Evolutionary conservation across 2,113 vertebrate species (phyloP).

Genomic region (Coryphaenoides rupestris): DNA sequence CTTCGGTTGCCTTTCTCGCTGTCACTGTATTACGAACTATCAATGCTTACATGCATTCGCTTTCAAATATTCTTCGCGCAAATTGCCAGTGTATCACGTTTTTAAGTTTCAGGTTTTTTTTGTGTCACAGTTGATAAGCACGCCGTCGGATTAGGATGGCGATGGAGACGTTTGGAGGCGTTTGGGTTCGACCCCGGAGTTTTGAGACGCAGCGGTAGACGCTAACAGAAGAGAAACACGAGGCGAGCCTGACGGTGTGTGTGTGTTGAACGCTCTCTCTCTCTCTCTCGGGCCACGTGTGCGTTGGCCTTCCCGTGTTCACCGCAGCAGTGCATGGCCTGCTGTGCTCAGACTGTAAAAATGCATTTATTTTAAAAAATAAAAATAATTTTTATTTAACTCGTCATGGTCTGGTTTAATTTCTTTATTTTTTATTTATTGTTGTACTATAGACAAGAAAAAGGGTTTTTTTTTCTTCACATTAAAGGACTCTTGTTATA

Average conservation of each 20-base stretch:
- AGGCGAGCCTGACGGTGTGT: slow-evolving; percentile 33
- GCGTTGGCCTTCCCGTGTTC: slow-evolving; percentile 61
- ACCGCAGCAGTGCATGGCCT: slow-evolving; percentile 70
- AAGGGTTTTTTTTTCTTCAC: too few relatives aligned
- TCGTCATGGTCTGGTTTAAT: not conserved
- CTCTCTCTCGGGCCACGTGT: slow-evolving; percentile 42
- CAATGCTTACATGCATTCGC: too few relatives aligned
- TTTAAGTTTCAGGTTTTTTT: slow-evolving; percentile 33
- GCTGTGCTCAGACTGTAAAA: slow-evolving; percentile 77
- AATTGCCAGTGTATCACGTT: slow-evolving; percentile 22
- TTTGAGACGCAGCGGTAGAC: slow-evolving; percentile 59
- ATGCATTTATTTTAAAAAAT: slow-evolving; percentile 81
- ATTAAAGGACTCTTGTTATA: too few relatives aligned
- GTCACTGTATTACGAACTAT: slow-evolving; percentile 24
- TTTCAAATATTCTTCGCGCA: not conserved
- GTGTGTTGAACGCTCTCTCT: too few relatives aligned
- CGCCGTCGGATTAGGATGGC: not conserved
- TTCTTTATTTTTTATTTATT: not conserved
- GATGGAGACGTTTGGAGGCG: not conserved
- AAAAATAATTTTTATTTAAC: slow-evolving; percentile 76
- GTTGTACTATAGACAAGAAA: too few relatives aligned
- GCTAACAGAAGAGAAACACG: slow-evolving; percentile 45
- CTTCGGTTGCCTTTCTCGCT: slow-evolving; percentile 26
- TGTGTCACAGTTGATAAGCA: slow-evolving; percentile 42
- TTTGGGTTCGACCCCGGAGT: slow-evolving; percentile 54